Evolutionary conservation across 2,888 invertebrate species (phyloP).

Genomic region (Nomada ruficornis): DNA sequence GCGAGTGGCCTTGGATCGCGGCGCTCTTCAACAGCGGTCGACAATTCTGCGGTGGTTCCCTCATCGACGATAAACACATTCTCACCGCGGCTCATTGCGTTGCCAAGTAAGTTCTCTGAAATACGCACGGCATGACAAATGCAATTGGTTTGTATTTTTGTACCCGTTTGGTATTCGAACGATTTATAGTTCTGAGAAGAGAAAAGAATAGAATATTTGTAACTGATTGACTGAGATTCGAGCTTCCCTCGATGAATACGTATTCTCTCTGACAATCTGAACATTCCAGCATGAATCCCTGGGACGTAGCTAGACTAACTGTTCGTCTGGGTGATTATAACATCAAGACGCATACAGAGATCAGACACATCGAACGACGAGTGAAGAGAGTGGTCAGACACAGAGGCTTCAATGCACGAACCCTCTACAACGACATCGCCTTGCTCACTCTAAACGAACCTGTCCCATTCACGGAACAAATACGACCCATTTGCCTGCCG

Average conservation of each 20-base stretch:
- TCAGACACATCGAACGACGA: slow-evolving; percentile 90
- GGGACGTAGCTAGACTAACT: slow-evolving; percentile 93
- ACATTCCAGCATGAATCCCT: slow-evolving; percentile 91
- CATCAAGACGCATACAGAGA: slow-evolving; percentile 90
- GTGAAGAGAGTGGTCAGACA: slow-evolving; percentile 94
- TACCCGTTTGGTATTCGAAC: background rate
- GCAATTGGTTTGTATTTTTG: background rate
- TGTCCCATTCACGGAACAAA: slow-evolving; percentile 89
- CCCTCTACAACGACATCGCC: slow-evolving; percentile 94
- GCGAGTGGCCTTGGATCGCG: slow-evolving; percentile 95
- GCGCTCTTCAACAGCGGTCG: slow-evolving; percentile 93
- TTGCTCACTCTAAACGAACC: slow-evolving; percentile 92
- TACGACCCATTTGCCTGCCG: slow-evolving; percentile 93
- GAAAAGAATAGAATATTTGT: background rate
- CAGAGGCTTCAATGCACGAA: slow-evolving; percentile 92
- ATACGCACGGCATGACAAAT: slow-evolving; percentile 43
- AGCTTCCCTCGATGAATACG: too few relatives aligned
- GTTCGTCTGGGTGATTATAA: slow-evolving; percentile 94
- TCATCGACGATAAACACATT: slow-evolving; percentile 92
- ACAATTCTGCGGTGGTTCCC: slow-evolving; percentile 95
- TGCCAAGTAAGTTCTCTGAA: slow-evolving; percentile 88
- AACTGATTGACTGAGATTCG: too few relatives aligned
- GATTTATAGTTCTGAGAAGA: background rate
- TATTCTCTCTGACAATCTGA: too few relatives aligned
- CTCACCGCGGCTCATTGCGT: slow-evolving; percentile 95